Evolutionary conservation across 2,113 vertebrate species (phyloP).

Genomic region (Pongo pygmaeus): DNA sequence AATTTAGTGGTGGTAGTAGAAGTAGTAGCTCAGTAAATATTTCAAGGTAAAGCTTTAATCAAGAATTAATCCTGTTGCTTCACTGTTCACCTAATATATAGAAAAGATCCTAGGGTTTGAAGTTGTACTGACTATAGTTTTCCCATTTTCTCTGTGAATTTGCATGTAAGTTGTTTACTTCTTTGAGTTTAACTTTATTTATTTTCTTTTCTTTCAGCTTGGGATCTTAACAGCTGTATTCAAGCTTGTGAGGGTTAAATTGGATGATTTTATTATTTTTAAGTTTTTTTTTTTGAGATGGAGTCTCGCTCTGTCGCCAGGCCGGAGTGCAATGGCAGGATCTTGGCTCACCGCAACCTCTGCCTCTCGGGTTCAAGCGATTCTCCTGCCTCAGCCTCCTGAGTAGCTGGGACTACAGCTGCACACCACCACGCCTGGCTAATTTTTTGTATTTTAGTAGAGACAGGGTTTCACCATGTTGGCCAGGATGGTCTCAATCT

Average conservation of each 20-base stretch:
- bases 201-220: slow-evolving; percentile 5
- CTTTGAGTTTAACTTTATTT: neutral
- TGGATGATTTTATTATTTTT: neutral
- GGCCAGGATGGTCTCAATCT: no score
- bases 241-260: neutral
- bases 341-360: no score
- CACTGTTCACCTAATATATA: neutral
- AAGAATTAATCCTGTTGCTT: neutral
- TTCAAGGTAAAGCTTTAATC: neutral
- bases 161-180: neutral
- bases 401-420: no score
- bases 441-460: no score
- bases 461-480: no score
- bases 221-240: neutral
- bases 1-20: neutral
- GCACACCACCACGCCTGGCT: no score
- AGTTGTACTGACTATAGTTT: neutral
- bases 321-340: no score
- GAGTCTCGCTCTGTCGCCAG: no score
- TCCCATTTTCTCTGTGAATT: neutral
- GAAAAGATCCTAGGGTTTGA: neutral
- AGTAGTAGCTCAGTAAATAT: neutral
- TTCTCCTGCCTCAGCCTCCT: no score
- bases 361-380: no score
- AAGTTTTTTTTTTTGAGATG: no score